A percentile compares a stretch with the other conserved stretches of the same genome.
Conservation (phyloP, 2,797 vertebrate genomes). For the Schizopygopsis pylzovi region DNA sequence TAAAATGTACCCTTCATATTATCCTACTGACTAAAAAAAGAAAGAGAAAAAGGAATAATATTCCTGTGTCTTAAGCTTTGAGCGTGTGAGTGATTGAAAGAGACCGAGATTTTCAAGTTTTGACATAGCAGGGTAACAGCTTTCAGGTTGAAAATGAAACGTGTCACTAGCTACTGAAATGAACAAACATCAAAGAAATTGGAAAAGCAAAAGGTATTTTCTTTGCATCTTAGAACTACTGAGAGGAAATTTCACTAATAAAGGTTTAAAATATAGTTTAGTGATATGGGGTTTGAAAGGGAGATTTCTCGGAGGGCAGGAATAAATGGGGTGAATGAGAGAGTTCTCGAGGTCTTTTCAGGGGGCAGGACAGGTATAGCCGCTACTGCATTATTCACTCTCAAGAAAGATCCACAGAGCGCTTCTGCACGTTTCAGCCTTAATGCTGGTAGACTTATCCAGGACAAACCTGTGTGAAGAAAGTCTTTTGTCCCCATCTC, state of each 20-base stretch:
- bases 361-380: slow-evolving; percentile 29
- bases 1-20: background rate
- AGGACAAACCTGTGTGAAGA: slow-evolving; percentile 51
- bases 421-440: slow-evolving; percentile 29
- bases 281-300: slow-evolving; percentile 2
- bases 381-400: slow-evolving; percentile 58
- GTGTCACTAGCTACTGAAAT: slow-evolving; percentile 12
- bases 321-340: slow-evolving; percentile 38
- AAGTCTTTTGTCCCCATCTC: slow-evolving; percentile 1
- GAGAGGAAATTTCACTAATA: slow-evolving; percentile 36
- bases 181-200: slow-evolving; percentile 43
- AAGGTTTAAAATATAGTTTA: slow-evolving; percentile 29
- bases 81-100: slow-evolving; percentile 24
- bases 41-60: background rate
- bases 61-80: slow-evolving; percentile 11
- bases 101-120: slow-evolving; percentile 1
- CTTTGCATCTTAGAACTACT: slow-evolving; percentile 6
- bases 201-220: slow-evolving; percentile 17
- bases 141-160: slow-evolving; percentile 42
- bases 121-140: slow-evolving; percentile 1
- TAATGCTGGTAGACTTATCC: slow-evolving; percentile 60
- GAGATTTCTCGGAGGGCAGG: slow-evolving; percentile 14
- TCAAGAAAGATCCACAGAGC: slow-evolving; percentile 33
- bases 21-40: background rate
- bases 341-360: slow-evolving; percentile 30